Base-by-base conservation (phyloP, 2,797 vertebrate species). In the Pseudochaenichthys georgianus region DNA sequence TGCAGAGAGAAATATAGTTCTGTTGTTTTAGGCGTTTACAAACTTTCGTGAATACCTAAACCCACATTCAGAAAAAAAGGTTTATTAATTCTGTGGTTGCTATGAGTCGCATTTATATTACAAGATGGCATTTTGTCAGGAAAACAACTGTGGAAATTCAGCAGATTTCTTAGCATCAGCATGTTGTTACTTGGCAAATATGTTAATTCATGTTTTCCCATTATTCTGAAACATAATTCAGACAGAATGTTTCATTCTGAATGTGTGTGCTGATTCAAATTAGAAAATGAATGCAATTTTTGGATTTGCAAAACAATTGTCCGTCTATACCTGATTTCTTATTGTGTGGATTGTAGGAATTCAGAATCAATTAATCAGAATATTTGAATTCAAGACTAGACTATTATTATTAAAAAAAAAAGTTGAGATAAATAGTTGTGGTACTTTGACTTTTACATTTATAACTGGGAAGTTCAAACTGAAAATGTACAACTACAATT, bases 191-290 rank as follows among this genome's bases (percentile, higher is more conserved):
- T 54, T 34, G n/a, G 43, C 31, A n/a, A 64, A 55, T 48, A 64
- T 48, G 31, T n/a, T 55, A 57, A 47, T 72, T 41, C 28, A 58
- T 13, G 51, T 45, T 73, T 50, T 66, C 54, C 52, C 46, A 34
- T 62, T 54, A 53, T 55, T 42, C 51, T 31, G 16, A 52, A 66
- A 60, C 10, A 4, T 45, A 43, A 50, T 31, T 51, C 16, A 38
- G 54, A 23, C 54, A 58, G 15, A 31, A n/a, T 48, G 19, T 50
- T 50, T 63, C 70, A 64, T 9, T 43, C 11, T 47, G 15, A 71
- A 38, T 38, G 13, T 52, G 47, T 59, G 59, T 45, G 53, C 53
- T 6, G 16, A 28, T 61, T 19, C 16, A 50, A n/a, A 45, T 55
- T 34, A 34, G 42, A 21, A 13, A 28, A 53, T 66, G 15, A 57